These are phyloP conservation scores for Ceyx erithaca DNA, from an alignment of 2,797 vertebrate genomes.

Conservation along the genomic window DNA sequence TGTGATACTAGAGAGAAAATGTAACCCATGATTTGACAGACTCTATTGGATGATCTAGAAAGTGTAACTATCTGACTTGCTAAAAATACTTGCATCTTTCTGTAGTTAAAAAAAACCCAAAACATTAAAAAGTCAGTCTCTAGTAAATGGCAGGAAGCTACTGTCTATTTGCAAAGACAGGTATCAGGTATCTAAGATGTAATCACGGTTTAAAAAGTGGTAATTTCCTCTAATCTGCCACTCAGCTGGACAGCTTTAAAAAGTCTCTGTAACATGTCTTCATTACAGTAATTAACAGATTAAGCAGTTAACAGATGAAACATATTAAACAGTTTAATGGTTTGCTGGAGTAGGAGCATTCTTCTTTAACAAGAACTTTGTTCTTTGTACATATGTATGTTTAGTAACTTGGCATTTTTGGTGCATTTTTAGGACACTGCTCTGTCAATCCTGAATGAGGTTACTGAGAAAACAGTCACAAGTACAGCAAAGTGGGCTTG, in stretches of 20 bases:
- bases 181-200: background rate
- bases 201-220: background rate
- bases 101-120: background rate
- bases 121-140: background rate
- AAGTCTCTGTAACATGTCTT: background rate
- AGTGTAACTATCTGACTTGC: background rate
- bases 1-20: background rate
- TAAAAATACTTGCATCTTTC: background rate
- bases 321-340: background rate
- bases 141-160: background rate
- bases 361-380: background rate
- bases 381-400: background rate
- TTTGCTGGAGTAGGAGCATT: background rate
- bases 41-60: background rate
- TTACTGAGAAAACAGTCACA: constrained; percentile 87
- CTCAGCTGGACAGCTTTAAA: background rate
- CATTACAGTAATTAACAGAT: background rate
- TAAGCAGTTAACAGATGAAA: background rate
- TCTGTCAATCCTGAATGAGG: constrained; percentile 86
- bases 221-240: background rate
- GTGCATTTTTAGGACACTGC: constrained; percentile 84
- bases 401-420: background rate
- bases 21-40: background rate
- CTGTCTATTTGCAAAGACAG: background rate
- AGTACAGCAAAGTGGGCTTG: constrained; percentile 98